A percentile compares a stretch with the other conserved stretches of the same genome.
These are phyloP conservation scores for Exocentrus adspersus DNA, from an alignment of 2,888 invertebrate genomes.

Conservation along the genomic window DNA sequence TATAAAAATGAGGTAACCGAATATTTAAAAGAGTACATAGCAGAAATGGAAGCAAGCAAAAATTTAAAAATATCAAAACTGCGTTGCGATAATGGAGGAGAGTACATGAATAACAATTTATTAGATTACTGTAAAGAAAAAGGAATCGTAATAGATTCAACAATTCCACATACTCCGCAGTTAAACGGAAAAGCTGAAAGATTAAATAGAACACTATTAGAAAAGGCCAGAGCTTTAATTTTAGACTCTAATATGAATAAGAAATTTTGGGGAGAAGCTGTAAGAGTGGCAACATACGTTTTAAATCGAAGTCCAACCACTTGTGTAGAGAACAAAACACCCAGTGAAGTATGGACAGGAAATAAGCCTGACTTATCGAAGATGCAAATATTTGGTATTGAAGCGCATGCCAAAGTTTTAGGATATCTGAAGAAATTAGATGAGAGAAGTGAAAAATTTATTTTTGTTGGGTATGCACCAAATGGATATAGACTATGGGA, in stretches of 20 bases:
- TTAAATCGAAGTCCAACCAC: constrained; percentile 46
- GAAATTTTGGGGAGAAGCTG: constrained; percentile 51
- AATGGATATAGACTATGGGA: constrained; percentile 35
- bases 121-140: constrained; percentile 38
- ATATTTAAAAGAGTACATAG: constrained; percentile 37
- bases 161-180: constrained; percentile 18
- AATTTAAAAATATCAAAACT: constrained; percentile 40
- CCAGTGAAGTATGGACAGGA: neutral
- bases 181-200: constrained; percentile 19
- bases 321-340: no score
- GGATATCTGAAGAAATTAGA: constrained; percentile 47
- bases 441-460: constrained; percentile 41
- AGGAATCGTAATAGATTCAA: constrained; percentile 38
- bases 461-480: constrained; percentile 38
- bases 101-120: constrained; percentile 33
- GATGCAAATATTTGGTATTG: constrained; percentile 48
- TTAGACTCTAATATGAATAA: constrained; percentile 44
- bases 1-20: constrained; percentile 34
- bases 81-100: constrained; percentile 44
- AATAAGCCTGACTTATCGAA: neutral
- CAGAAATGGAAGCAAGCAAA: constrained; percentile 33
- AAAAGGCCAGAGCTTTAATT: constrained; percentile 45
- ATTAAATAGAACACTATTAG: constrained; percentile 43
- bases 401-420: constrained; percentile 44
- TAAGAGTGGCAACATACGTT: constrained; percentile 44